Base-by-base conservation (phyloP, 2,113 vertebrate genomes). In the Mastomys natalensis region DNA sequence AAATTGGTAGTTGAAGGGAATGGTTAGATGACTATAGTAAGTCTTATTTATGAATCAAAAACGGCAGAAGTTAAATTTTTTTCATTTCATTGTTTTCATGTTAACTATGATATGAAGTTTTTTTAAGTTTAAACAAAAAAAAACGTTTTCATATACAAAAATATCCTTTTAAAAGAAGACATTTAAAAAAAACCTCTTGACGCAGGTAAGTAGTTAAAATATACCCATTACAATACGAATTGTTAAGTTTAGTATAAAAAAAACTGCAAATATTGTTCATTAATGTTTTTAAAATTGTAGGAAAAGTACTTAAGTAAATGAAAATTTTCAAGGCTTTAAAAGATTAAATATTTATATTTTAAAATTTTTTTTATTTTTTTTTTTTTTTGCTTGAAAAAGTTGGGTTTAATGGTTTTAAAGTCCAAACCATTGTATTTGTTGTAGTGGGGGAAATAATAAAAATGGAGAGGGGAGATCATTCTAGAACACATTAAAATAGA, bases 371-470 rank as follows among this genome's bases (percentile, higher is more conserved):
- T 86, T 78, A 17, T 17, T 40, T 29, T 72, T 40, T 77, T 74
- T 89, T n/a, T n/a, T n/a, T 86, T 89, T 86, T 86, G 77, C 48
- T 90, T 53, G n/a, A 74, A 93, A 84, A 74, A 43, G 6, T 80
- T 93, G n/a, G 24, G 19, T 66, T 74, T 92, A 95, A 78, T 64
- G 64, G 31, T 80, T 96, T 86, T 95, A 66, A 87, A 74, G 4
- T 62, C 34, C 55, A 81, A 17, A n/a, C 64, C 68, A 4, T 37
- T n/a, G 5, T 43, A n/a, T 45, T 40, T 2, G n/a, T 87, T 34
- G 4, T 34, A 80, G 43, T 40, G 19, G 77, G 95, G 45, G 22
- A 80, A 91, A 53, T 19, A 66, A 58, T 10, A 86, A 16, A 66
- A 60, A 55, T n/a, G 43, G 24, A 73, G 22, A 73, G 7, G 5